These are phyloP conservation scores for Cyphomyrus plagiostoma DNA, from an alignment of 2,113 vertebrate species.

Conservation along the genomic window DNA sequence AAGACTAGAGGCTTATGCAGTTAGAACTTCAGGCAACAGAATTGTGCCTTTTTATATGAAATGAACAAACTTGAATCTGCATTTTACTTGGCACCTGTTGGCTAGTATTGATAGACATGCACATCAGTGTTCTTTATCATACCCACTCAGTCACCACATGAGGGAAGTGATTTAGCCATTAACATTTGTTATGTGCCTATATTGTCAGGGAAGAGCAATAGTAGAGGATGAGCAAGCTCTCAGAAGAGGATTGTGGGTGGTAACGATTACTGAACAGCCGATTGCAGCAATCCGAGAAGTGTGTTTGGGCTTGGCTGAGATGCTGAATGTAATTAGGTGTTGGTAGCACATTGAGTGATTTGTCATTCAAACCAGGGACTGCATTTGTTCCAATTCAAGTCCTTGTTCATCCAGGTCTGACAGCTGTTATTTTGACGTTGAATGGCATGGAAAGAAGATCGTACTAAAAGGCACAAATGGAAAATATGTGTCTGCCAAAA, in stretches of 20 bases:
- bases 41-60: neutral
- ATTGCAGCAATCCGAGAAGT: neutral
- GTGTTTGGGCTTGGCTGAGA: neutral
- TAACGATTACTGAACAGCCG: neutral
- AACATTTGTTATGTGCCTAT: neutral
- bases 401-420: conserved; percentile 60
- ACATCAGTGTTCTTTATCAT: neutral
- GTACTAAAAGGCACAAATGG: conserved; percentile 79
- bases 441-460: conserved; percentile 82
- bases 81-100: neutral
- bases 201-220: neutral
- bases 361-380: neutral
- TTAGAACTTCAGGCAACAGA: neutral
- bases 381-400: neutral
- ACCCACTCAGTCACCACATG: neutral
- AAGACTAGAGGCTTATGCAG: neutral
- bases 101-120: neutral
- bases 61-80: neutral
- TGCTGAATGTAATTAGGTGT: neutral
- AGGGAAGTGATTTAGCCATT: neutral
- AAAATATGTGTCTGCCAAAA: conserved; percentile 88
- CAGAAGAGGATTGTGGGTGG: neutral
- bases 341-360: neutral
- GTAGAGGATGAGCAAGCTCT: neutral
- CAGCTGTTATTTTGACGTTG: conserved; percentile 84